These are phyloP conservation scores for Chaenogobius annularis DNA, from an alignment of 2,113 vertebrate genomes.

Conservation along the genomic window DNA sequence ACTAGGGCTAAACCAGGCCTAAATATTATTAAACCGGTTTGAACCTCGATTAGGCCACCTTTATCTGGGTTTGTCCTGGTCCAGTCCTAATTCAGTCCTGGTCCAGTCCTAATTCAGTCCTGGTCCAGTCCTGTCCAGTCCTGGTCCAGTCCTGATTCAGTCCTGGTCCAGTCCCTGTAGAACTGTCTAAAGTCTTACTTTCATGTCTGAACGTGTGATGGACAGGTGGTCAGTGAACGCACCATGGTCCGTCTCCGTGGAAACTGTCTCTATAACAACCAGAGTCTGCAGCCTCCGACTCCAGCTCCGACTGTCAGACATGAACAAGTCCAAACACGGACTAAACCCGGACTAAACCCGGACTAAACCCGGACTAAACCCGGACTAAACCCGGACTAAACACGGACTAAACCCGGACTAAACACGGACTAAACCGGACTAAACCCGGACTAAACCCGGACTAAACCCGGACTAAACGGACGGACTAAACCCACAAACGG, in stretches of 20 bases:
- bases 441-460: not conserved
- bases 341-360: not conserved
- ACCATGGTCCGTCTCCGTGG: not conserved
- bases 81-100: not conserved
- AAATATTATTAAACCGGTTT: too few species aligned
- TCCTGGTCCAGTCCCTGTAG: too few species aligned
- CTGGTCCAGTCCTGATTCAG: too few species aligned
- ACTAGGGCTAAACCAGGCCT: too few species aligned
- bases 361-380: not conserved
- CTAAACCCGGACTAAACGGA: not conserved
- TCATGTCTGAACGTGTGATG: not conserved
- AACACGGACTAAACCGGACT: not conserved
- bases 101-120: not conserved
- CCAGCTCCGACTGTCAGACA: not conserved
- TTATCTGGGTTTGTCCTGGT: too few species aligned
- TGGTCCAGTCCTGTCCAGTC: not conserved
- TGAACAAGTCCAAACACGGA: not conserved
- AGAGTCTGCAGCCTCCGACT: not conserved
- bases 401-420: not conserved
- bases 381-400: not conserved
- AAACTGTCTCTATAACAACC: slow-evolving; percentile 5
- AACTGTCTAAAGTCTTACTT: too few species aligned
- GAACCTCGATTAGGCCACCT: too few species aligned
- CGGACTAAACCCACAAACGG: not conserved
- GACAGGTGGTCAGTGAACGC: slow-evolving; percentile 8